Evolutionary conservation across 2,113 vertebrate genomes (phyloP), one percentile per base, ranked within the genome.

Genomic region (Channa maculata): DNA sequence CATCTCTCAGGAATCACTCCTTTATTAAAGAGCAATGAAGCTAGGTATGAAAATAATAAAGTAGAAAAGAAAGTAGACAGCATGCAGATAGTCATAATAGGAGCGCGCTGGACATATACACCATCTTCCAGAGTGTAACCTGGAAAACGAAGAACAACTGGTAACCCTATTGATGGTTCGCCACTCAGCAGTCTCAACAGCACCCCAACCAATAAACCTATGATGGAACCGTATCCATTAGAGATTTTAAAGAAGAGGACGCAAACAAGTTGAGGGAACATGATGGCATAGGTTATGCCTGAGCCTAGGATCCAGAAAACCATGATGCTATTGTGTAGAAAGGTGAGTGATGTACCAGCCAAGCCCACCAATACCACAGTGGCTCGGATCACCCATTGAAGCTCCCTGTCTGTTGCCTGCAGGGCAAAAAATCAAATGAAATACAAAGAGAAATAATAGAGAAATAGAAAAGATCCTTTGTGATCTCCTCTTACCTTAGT

Each of bases 181-280:
- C 95, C 95, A 0, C 91, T 74, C 72, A 95, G 60, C 2, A 95
- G 15, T 15, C 93, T 90, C 79, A 96, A 45, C n/a, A 92, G 41
- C 8, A 93, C 39, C 6, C 88, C 93, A 6, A 91, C 6, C 0
- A 92, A 0, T 12, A 93, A 91, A 2, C 94, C 95, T 0, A 76
- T 68, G 13, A 84, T 62, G 0, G 93, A 93, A 12, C 95, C 94
- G 0, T 95, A 96, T 6, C 85, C 79, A 34, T 96, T 96, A 0
- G 90, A 94, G 50, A 83, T 59, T n/a, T 91, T 74, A 54, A 82
- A 45, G 3, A 88, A 92, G 8, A 91, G 87, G 59, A 88, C 75
- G 0, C 94, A 95, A 64, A 93, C 77, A 5, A 96, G 89, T 71
- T 95, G 95, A 33, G 95, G 94, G 45, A 96, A 94, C 36, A 95